Evolutionary conservation across 2,797 vertebrate genomes (phyloP), one percentile per base, ranked within the genome.

Genomic region (Gymnoscopelus microlampas): DNA sequence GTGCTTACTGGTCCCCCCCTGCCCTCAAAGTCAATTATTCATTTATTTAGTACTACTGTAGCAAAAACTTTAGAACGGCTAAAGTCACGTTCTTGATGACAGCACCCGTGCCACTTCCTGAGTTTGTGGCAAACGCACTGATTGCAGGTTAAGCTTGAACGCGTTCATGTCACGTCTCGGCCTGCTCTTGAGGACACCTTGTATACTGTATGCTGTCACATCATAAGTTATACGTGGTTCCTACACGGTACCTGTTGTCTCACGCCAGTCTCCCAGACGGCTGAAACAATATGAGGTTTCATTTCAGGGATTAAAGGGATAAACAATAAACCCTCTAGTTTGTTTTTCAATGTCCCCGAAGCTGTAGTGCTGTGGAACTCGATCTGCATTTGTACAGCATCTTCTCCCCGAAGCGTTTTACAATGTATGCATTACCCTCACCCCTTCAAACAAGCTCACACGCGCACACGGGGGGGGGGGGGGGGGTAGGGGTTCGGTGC

Each of bases 1-100:
- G 84, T 78, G 72, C 24, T 62, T 32, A 70, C 35, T 58, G 48
- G 58, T 51, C 76, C 50, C n/a, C 19, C 70, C 53, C 63, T 60
- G 32, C 55, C 71, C 48, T 76, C 62, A 44, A 10, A 48, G 54
- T 70, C 68, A 55, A 49, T 47, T 53, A 26, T 61, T 67, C 55
- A 62, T 76, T 77, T 58, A 59, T 77, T 32, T 62, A 61, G 53
- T 61, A 44, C 39, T 44, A 44, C 39, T 44, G 39, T 76, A 58
- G 48, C 70, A 53, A n/a, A 62, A 47, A 61, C 39, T 56, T 53
- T 63, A 9, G 60, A 73, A 48, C 53, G 39, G 19, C 35, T 39
- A 1, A 23, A 48, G 35, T 66, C 64, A 56, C 54, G 39, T 57
- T 44, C 12, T 48, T 58, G 54, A 53, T 29, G 58, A 62, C 14